Percentiles rank a stretch among this genome's conserved stretches.
Evolutionary conservation across 2,888 invertebrate genomes (phyloP).

Genomic region (Tolmerus cingulatus): DNA sequence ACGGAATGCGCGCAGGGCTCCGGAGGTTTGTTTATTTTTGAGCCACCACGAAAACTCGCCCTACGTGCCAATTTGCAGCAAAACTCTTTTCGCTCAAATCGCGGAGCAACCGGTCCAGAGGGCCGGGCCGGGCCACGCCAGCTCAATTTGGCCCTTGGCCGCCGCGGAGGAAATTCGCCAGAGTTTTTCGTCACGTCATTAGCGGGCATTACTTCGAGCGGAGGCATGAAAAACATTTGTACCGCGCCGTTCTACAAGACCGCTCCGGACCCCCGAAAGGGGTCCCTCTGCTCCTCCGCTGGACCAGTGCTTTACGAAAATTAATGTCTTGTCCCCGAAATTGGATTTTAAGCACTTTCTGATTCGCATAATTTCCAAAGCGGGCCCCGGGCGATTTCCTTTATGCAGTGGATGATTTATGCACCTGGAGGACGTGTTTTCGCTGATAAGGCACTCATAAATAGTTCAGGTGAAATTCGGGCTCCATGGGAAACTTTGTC

Average conservation of each 20-base stretch:
- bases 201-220: constrained; percentile 33
- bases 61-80: constrained; percentile 10
- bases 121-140: neutral
- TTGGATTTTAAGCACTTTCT: constrained; percentile 39
- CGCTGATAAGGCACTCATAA: neutral
- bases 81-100: neutral
- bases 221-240: constrained; percentile 42
- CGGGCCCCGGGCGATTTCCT: neutral
- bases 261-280: neutral
- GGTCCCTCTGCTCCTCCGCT: neutral
- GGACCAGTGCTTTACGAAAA: constrained; percentile 15
- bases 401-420: neutral
- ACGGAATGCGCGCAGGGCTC: neutral
- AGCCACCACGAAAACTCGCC: neutral
- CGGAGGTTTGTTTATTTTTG: neutral
- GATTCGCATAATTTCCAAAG: constrained; percentile 27
- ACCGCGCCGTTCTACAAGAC: neutral
- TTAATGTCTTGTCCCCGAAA: constrained; percentile 41
- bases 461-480: constrained; percentile 10
- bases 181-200: constrained; percentile 43
- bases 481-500: constrained; percentile 9
- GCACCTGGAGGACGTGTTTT: constrained; percentile 14
- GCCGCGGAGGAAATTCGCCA: neutral
- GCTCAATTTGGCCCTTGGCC: constrained; percentile 7
- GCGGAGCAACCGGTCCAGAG: neutral